phyloP scores from a whole-genome alignment of 2,797 vertebrate species.

The Erethizon dorsatum region DNA sequence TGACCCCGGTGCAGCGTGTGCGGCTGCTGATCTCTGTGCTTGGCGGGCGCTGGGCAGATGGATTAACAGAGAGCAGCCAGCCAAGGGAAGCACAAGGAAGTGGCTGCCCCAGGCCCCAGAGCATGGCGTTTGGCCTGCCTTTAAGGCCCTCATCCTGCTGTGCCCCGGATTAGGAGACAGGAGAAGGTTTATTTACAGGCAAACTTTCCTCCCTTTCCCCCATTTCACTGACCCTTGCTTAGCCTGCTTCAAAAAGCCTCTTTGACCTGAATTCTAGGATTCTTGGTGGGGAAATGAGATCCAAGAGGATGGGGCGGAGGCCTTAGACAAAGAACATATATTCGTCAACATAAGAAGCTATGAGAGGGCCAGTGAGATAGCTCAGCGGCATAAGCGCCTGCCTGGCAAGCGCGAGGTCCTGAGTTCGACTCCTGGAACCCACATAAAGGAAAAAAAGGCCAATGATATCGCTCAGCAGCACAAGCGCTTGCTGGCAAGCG shows the following conservation, averaged over 20 bases:
- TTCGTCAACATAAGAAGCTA: neutral
- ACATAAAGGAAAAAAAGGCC: no score
- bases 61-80: neutral
- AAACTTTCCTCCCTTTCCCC: neutral
- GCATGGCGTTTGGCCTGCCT: accelerated
- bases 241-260: neutral
- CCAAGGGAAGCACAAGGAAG: neutral
- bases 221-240: neutral
- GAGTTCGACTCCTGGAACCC: no score
- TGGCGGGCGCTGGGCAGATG: neutral
- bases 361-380: no score
- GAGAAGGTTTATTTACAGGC: neutral
- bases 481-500: no score
- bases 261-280: neutral
- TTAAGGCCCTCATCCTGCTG: neutral
- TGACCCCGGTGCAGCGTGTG: accelerated
- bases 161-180: neutral
- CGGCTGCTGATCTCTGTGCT: neutral
- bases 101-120: neutral
- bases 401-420: no score
- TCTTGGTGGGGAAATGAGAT: neutral
- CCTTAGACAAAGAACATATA: neutral
- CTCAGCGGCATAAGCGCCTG: no score
- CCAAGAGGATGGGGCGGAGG: neutral
- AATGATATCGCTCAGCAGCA: no score